Conservation (phyloP, 37 sponge, comb jelly and placozoan species). For the Hexactinellida sp. region DNA sequence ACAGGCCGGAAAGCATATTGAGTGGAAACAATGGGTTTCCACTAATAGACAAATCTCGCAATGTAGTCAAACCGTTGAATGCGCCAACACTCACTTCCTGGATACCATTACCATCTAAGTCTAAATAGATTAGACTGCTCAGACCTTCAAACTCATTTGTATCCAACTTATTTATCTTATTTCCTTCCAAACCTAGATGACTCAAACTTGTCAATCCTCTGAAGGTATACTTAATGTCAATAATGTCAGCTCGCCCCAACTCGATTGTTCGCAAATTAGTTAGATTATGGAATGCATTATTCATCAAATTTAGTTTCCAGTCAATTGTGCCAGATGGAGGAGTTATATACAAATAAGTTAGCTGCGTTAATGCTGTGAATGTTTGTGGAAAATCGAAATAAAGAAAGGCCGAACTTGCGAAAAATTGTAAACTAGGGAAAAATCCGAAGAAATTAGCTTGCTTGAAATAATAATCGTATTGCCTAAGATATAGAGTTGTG, state of each 20-base stretch:
- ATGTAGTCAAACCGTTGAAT: neutral
- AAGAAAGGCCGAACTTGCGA: neutral
- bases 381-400: neutral
- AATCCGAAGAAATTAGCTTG: neutral
- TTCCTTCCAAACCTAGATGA: neutral
- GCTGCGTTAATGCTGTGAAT: neutral
- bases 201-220: neutral
- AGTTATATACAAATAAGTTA: neutral
- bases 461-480: neutral
- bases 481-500: too few relatives aligned
- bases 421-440: neutral
- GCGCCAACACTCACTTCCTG: neutral
- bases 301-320: neutral
- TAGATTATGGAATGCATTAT: neutral
- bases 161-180: neutral
- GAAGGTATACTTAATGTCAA: neutral
- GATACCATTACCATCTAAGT: neutral
- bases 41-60: neutral
- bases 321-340: neutral
- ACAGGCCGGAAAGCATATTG: neutral
- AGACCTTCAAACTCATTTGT: neutral
- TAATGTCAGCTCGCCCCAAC: neutral
- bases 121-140: neutral
- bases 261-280: neutral
- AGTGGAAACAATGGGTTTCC: neutral